These are phyloP conservation scores for Kuschelorhynchus macadamiae DNA, from an alignment of 2,888 invertebrate genomes.

Conservation along the genomic window DNA sequence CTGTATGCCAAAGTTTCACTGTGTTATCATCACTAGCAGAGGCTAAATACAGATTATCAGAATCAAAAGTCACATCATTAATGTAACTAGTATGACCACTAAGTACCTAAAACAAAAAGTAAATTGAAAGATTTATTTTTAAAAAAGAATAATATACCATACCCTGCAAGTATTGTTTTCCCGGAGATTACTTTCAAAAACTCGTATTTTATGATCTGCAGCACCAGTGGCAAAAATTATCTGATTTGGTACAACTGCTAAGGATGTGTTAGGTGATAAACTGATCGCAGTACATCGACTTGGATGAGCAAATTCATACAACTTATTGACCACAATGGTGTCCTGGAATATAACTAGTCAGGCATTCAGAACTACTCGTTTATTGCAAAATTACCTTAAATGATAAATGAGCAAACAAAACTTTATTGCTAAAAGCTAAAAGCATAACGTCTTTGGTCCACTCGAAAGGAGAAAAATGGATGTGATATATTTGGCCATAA, in stretches of 20 bases:
- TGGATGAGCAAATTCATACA: constrained; percentile 73
- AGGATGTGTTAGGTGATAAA: constrained; percentile 76
- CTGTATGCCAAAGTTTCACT: constrained; percentile 77
- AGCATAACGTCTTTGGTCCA: constrained; percentile 77
- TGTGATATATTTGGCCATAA: constrained; percentile 71
- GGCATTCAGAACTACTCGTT: not conserved
- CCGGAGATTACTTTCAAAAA: constrained; percentile 73
- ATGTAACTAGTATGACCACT: constrained; percentile 78
- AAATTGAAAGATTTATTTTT: constrained; percentile 20
- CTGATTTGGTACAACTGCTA: constrained; percentile 73
- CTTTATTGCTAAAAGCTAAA: constrained; percentile 73
- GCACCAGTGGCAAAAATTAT: constrained; percentile 73
- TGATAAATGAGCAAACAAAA: constrained; percentile 72
- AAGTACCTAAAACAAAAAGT: constrained; percentile 67
- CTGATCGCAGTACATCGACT: constrained; percentile 72
- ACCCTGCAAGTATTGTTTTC: constrained; percentile 70
- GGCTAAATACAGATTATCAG: constrained; percentile 77
- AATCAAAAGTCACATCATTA: constrained; percentile 79
- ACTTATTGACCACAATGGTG: constrained; percentile 70
- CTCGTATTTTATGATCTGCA: constrained; percentile 72
- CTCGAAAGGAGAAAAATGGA: constrained; percentile 76
- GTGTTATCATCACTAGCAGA: constrained; percentile 85
- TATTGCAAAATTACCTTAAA: constrained; percentile 69
- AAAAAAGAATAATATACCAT: constrained; percentile 38
- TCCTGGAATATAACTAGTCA: constrained; percentile 63